Evolutionary conservation across 1,140 invertebrate genomes (phyloP), one percentile per base, ranked within the genome.

Genomic region (Arctopsyche grandis): DNA sequence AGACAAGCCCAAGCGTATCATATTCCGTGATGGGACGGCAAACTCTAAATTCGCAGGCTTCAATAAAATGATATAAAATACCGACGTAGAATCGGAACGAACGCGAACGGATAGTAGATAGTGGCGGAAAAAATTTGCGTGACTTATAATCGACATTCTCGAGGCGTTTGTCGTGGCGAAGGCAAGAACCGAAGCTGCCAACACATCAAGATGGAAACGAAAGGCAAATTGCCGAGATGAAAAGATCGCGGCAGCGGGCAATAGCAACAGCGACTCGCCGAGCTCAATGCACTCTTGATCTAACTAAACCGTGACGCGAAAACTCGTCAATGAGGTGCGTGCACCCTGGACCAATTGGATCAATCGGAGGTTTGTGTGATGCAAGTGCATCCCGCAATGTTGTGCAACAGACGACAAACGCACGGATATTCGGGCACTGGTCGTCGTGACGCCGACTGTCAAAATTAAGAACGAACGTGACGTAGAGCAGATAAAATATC

Each of bases 201-300:
- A 74, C 71, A 16, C 38, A 52, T 74, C 71, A 52, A 46, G 44
- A 52, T 74, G 43, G 43, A 74, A 74, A 74, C 48, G 71, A 74
- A 74, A 74, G 71, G 71, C 71, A 74, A 74, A 74, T 74, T 74
- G 71, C 71, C 21, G 10, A 21, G 43, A 46, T 52, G 71, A 74
- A 22, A 52, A 74, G 71, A 74, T 21, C 43, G 1, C 29, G 29
- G 29, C 29, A 7, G 29, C 29, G 29, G 7, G 29, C 3, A 38
- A 29, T 26, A 71, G 16, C 26, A 71, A 38, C 69, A 71, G 16
- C 26, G 10, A 56, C 14, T 10, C 60, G 21, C 48, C 60, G 21
- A 66, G 21, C n/a, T 22, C 60, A 66, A 66, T 66, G 60, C 60
- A 66, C 60, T 66, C 60, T 66, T 10, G 60, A 4, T 52, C 10